Conservation (phyloP, 2,113 vertebrate species). For the Dipodomys spectabilis region DNA sequence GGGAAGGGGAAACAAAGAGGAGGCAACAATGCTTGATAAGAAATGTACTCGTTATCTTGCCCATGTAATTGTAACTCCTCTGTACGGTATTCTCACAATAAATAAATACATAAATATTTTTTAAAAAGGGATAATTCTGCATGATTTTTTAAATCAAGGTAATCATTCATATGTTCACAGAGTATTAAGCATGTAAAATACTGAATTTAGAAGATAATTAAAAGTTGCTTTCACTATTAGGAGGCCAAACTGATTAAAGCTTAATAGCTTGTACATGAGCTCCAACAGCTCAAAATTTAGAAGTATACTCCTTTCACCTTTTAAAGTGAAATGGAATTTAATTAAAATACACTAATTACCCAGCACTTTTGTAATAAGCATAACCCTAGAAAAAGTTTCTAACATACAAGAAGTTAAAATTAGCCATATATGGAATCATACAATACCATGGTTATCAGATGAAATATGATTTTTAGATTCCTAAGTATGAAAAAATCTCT, state of each 20-base stretch:
- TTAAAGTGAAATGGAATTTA: not conserved
- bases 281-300: not conserved
- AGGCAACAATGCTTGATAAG: too few relatives aligned
- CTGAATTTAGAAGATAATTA: not conserved
- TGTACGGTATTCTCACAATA: too few relatives aligned
- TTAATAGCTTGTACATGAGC: not conserved
- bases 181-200: not conserved
- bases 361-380: not conserved
- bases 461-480: not conserved
- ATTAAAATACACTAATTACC: not conserved
- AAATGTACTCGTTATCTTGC: too few relatives aligned
- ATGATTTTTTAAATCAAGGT: not conserved
- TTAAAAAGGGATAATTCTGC: not conserved
- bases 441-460: not conserved
- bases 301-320: not conserved
- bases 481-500: not conserved
- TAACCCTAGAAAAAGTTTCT: not conserved
- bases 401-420: conserved; percentile 6
- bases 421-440: not conserved
- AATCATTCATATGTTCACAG: not conserved
- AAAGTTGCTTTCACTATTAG: not conserved
- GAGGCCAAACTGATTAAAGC: not conserved
- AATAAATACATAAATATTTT: too few relatives aligned
- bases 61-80: too few relatives aligned
- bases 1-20: too few relatives aligned